Evolutionary conservation across 1,140 invertebrate genomes (phyloP).

Genomic region (Bombus waltoni): DNA sequence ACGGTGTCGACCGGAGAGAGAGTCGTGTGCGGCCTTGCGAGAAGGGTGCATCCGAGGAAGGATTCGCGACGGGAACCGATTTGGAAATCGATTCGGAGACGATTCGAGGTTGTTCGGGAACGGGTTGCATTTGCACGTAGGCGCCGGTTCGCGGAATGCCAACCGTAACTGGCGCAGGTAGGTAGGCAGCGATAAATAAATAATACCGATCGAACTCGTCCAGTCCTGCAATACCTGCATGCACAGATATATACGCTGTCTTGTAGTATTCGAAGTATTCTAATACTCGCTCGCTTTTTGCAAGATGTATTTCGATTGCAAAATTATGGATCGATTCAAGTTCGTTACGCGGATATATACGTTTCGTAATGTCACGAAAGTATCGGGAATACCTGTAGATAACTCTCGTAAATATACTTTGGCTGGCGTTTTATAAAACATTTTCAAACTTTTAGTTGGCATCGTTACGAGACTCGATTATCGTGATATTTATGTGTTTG

Average conservation of each 20-base stretch:
- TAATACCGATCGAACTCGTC: constrained; percentile 66
- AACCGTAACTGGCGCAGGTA: constrained; percentile 71
- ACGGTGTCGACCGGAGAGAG: not conserved
- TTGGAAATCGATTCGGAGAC: not conserved
- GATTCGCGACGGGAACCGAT: not conserved
- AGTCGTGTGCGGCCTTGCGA: not conserved
- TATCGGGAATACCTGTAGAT: too few species aligned
- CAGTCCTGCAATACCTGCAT: constrained; percentile 35
- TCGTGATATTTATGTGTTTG: too few species aligned
- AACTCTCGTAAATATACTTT: too few species aligned
- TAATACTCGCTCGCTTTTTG: not conserved
- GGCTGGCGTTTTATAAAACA: too few species aligned
- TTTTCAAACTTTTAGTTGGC: too few species aligned
- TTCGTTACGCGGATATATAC: too few species aligned
- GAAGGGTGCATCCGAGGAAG: not conserved
- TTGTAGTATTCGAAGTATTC: too few species aligned
- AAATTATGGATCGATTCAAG: constrained; percentile 1
- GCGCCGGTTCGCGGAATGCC: constrained; percentile 67
- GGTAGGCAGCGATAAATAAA: constrained; percentile 75
- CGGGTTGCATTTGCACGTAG: constrained; percentile 19
- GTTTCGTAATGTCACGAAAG: too few species aligned
- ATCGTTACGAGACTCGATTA: too few species aligned
- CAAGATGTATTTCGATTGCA: constrained; percentile 22
- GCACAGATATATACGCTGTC: too few species aligned
- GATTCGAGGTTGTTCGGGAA: not conserved